Base-by-base conservation (phyloP, 2,797 vertebrate genomes). In the Aldrovandia affinis region DNA sequence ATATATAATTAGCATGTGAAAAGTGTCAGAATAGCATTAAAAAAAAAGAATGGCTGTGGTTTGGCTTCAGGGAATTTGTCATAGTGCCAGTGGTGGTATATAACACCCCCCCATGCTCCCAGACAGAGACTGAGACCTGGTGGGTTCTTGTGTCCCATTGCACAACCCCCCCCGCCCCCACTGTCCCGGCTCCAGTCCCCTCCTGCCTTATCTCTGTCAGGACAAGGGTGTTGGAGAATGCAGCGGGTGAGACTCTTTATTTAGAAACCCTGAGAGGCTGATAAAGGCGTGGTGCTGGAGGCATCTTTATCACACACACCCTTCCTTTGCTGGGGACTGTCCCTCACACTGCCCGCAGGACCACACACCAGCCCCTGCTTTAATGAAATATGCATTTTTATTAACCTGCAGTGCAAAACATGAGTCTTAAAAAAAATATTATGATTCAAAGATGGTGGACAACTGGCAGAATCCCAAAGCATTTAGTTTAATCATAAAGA, bases 261-360 rank as follows among this genome's bases (percentile, higher is more conserved):
- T 86, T 86, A 85, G 86, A 88, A 77, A 70, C 77, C 52, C 83
- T 70, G 78, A 73, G 70, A 84, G 86, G 81, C 42, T 86, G 88
- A 89, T 89, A 80, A 83, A 20, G 82, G 81, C 82, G 84, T 86
- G 88, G 61, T 42, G 73, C 42, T 70, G 83, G 65, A 87, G 86
- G 80, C 63, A 70, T 81, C 83, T 83, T 87, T 85, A 90, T 87
- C 87, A 87, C 83, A 52, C 83, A 47, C 80, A 84, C 83, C 59
- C 78, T 47, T 78, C 81, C 42, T 50, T n/a, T 36, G 10, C 73
- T 36, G 33, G 68, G 33, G 68, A 33, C 68, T 70, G 68, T 25
- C 68, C 36, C 28, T 73, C 36, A 18, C 68, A 39, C 36, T 33
- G 39, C 73, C 73, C 25, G 73, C 39, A 77, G 39, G 42, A 3